Evolutionary conservation across 2,888 invertebrate genomes (phyloP).

Genomic region (Toxonevra muliebris): DNA sequence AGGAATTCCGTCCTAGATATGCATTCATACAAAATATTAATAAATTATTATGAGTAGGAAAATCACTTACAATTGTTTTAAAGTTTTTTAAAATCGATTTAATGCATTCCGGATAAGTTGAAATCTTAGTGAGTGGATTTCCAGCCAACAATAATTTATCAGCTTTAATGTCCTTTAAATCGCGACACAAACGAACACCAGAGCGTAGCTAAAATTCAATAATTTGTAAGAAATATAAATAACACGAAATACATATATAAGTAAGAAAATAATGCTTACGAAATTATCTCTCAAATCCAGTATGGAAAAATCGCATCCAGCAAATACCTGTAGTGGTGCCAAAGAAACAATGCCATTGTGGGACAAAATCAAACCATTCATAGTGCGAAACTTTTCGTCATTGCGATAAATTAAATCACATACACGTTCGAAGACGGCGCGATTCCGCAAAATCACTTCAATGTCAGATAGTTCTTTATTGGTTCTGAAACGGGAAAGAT

Average conservation of each 20-base stretch:
- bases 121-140: constrained; percentile 52
- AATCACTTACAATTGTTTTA: constrained; percentile 46
- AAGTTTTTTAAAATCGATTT: constrained; percentile 53
- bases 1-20: constrained; percentile 52
- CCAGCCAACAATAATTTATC: constrained; percentile 48
- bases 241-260: not conserved
- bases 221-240: no score
- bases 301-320: constrained; percentile 49
- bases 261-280: constrained; percentile 39
- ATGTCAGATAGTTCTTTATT: constrained; percentile 47
- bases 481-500: constrained; percentile 50
- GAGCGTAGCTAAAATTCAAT: constrained; percentile 44
- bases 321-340: constrained; percentile 50
- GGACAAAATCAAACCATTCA: constrained; percentile 54
- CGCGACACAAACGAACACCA: constrained; percentile 48
- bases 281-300: constrained; percentile 53
- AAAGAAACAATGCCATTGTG: constrained; percentile 51
- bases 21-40: constrained; percentile 4
- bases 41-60: not conserved
- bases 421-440: constrained; percentile 49
- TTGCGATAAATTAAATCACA: constrained; percentile 55
- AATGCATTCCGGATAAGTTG: constrained; percentile 54
- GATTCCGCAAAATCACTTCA: constrained; percentile 51
- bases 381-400: constrained; percentile 48
- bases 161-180: constrained; percentile 51